Base-by-base conservation (phyloP, 2,888 invertebrate species). In the Sarcophaga subvicina region DNA sequence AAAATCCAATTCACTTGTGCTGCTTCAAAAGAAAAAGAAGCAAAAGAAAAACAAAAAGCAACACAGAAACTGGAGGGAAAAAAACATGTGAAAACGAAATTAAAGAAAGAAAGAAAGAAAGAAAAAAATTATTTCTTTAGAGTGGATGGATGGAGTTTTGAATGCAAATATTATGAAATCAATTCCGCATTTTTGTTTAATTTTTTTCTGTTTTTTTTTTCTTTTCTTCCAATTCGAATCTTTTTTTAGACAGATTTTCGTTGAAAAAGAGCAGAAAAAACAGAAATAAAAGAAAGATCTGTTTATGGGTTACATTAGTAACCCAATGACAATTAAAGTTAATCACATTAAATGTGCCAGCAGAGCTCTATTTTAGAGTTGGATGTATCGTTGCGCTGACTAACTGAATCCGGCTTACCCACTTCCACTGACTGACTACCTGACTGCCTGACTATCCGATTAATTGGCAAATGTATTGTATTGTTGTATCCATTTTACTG, bases 151-250 rank as follows among this genome's bases (percentile, higher is more conserved):
- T 22, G 22, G 69, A 80, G 77, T 37, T 83, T 87, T 78, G 49
- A 81, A 87, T 87, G 87, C 87, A 84, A 87, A 87, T 87, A 82
- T 87, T 87, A 87, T 82, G 87, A 87, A 87, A 87, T 87, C 87
- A 87, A 87, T 87, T 87, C 87, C 87, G 87, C 87, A 87, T 87
- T 87, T 87, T 82, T 84, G 78, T 71, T 83, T 62, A 73, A 75
- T 72, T 80, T 81, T 75, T 77, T 75, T 69, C 37, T 37, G 2
- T 49, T 66, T 76, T 49, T 14, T 14, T 63, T 67, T 60, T 67
- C 45, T 69, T 37, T 49, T 37, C 22, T 71, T 62, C 37, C 37
- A 37, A 10, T 37, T 37, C 37, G 37, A 37, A 37, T 37, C 11
- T 45, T 72, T 75, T 66, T 63, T 70, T 20, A 37, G 11, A 22